A percentile compares a stretch with the other conserved stretches of the same genome.
Conservation (phyloP, 2,113 vertebrate genomes). For the Labeo catla region DNA sequence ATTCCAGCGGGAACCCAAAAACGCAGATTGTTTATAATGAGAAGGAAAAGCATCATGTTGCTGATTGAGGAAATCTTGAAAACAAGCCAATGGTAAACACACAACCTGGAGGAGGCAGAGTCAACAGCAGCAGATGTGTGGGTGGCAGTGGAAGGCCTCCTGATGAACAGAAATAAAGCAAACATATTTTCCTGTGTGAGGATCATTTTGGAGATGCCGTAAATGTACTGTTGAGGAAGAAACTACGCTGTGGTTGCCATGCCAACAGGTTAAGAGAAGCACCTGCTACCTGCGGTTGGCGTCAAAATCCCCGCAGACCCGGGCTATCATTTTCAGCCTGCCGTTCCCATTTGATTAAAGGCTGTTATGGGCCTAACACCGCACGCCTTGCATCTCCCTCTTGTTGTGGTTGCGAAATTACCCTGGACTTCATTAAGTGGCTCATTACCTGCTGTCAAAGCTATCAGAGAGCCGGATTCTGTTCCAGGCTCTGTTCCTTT, state of each 20-base stretch:
- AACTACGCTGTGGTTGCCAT: conserved; percentile 48
- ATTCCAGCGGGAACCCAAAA: background rate
- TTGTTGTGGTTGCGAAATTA: conserved; percentile 54
- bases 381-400: conserved; percentile 14
- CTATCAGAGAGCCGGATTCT: conserved; percentile 53
- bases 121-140: conserved; percentile 29
- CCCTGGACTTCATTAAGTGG: conserved; percentile 47
- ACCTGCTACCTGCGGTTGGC: conserved; percentile 40
- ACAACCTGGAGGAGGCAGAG: conserved; percentile 30
- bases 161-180: conserved; percentile 23
- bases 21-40: background rate
- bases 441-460: conserved; percentile 51
- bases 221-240: conserved; percentile 14
- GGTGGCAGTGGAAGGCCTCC: conserved; percentile 5
- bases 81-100: conserved; percentile 31
- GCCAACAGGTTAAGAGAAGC: conserved; percentile 49
- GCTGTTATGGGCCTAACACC: conserved; percentile 27
- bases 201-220: background rate
- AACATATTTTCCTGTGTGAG: conserved; percentile 23
- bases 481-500: conserved; percentile 33
- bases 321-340: conserved; percentile 46
- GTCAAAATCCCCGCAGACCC: conserved; percentile 38
- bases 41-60: background rate
- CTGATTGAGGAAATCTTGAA: conserved; percentile 7
- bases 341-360: conserved; percentile 46